Evolutionary conservation across 1,140 invertebrate genomes (phyloP), one percentile per base, ranked within the genome.

Genomic region (Leptonema lineaticorne): DNA sequence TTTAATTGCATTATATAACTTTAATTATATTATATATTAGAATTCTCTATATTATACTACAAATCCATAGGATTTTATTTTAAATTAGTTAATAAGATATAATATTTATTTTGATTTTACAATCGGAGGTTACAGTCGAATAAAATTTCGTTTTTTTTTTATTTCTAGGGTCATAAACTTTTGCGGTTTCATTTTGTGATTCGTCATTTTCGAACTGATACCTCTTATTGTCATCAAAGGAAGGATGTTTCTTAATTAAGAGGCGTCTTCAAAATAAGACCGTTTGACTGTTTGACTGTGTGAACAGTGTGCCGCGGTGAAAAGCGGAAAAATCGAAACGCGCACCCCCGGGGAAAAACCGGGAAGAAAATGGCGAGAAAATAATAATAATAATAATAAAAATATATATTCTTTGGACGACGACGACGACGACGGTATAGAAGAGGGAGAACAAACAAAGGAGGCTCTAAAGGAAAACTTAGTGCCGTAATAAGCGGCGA

Each of bases 211-310:
- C 22, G n/a, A n/a, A 53, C 22, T 24, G 24, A 26, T 18, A 24
- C 22, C 27, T 53, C 2, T 41, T 9, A 26, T 26, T 14, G 9
- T 26, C 22, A 24, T 11, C 22, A 26, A 24, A 53, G 50, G 8
- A 8, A 26, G 27, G 27, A 53, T 53, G 50, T 53, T 53, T 53
- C 50, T 53, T 53, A 53, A 53, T 53, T 53, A 53, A 53, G 18
- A 24, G 9, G 20, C 37, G 37, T 41, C 37, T 41, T n/a, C n/a
- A n/a, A n/a, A n/a, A n/a, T n/a, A n/a, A n/a, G 37, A 45, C 11
- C 50, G 50, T 22, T 20, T 26, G 50, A 53, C 24, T 20, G 46
- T 20, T 20, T 48, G 46, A 18, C 9, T 11, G 22, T 24, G 24
- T 11, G 50, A 24, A 2, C 16, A 41, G 37, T 14, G 11, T 16